Conservation (phyloP, 2,113 vertebrate genomes). For the Engraulis encrasicolus region DNA sequence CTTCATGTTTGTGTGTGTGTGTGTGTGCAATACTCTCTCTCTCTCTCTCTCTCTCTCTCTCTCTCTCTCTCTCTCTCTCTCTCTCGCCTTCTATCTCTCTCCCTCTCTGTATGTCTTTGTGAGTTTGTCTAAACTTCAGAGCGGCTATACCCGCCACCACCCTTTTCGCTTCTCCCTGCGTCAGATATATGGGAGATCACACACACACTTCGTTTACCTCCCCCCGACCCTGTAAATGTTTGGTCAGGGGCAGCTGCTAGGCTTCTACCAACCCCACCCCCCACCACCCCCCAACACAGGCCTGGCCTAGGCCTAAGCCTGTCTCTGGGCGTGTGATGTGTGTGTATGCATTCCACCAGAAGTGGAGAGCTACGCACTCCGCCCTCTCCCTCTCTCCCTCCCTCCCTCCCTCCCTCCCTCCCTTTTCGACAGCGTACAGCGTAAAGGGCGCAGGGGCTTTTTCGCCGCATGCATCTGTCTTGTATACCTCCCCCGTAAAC, state of each 20-base stretch:
- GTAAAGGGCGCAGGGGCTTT: no score
- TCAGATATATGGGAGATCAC: conserved; percentile 34
- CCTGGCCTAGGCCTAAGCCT: conserved; percentile 23
- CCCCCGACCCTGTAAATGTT: conserved; percentile 62
- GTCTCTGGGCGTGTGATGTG: conserved; percentile 64
- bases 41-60: neutral
- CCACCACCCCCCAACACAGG: no score
- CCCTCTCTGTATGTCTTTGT: no score
- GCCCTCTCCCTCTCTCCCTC: conserved; percentile 50
- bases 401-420: no score
- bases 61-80: neutral
- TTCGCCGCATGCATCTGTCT: no score
- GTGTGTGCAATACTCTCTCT: no score
- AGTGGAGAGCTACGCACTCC: neutral
- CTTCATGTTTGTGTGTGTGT: neutral
- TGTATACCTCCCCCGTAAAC: conserved; percentile 67
- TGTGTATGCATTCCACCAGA: conserved; percentile 26
- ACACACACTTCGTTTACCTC: conserved; percentile 5
- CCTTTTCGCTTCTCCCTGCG: neutral
- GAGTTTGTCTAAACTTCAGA: no score
- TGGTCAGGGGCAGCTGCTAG: conserved; percentile 66
- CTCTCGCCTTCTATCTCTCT: neutral
- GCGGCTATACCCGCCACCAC: no score
- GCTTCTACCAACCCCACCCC: no score
- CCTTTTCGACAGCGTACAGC: no score